Evolutionary conservation across 1,140 invertebrate genomes (phyloP).

Genomic region (Mycetomoellerius zeteki): DNA sequence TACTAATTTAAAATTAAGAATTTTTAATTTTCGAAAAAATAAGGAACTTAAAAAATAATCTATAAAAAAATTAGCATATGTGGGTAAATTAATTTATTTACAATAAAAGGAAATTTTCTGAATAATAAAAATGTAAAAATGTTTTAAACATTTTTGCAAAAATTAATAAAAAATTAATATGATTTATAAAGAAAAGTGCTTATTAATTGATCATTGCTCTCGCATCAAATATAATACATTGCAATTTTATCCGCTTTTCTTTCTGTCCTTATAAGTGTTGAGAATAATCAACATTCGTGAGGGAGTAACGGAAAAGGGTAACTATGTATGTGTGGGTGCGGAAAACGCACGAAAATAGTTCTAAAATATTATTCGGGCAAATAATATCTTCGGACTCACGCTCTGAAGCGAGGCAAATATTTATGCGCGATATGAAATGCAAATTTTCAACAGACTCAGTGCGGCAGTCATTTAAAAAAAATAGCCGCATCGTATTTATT

Average conservation of each 20-base stretch:
- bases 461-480: conserved; percentile 28
- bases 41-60: not conserved
- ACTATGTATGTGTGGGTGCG: conserved; percentile 46
- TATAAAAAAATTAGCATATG: not conserved
- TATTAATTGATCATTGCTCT: not conserved
- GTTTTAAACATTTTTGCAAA: not conserved
- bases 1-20: not conserved
- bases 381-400: conserved; percentile 58
- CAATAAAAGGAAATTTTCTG: not conserved
- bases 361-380: conserved; percentile 57
- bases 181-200: not conserved
- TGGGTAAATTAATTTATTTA: not conserved
- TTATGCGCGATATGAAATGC: conserved; percentile 68
- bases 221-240: not conserved
- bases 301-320: not conserved
- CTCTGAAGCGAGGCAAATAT: conserved; percentile 55
- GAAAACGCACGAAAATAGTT: conserved; percentile 40
- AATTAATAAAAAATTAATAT: not conserved
- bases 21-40: not conserved
- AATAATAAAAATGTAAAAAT: not conserved
- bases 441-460: conserved; percentile 58
- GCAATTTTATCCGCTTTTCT: not conserved
- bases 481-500: conserved; percentile 45
- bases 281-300: conserved; percentile 19
- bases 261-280: not conserved